Base-by-base conservation (phyloP, 2,888 invertebrate genomes). In the Calameuta pallipes region DNA sequence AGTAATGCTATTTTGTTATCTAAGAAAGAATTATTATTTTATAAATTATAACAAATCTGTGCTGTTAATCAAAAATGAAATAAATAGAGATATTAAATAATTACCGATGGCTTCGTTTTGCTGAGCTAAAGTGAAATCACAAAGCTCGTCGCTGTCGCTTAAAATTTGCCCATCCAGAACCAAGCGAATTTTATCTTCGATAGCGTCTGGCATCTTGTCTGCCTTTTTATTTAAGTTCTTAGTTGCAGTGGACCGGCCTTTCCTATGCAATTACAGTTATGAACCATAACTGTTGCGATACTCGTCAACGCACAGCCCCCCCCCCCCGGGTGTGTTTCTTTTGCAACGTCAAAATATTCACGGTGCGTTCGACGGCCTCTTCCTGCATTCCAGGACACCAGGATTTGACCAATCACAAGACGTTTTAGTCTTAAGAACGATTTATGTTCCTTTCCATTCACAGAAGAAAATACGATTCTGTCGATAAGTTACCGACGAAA, bases 51-150 rank as follows among this genome's bases (percentile, higher is more conserved):
- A 37, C 12, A 13, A 37, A 37, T 37, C 1, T 37, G 37, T 37
- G 37, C 37, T 12, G 56, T 56, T 56, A 23, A 41, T 23, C 1
- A 56, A 23, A 56, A 23, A 23, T 23, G 0, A 34, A 71, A 30
- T 6, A 70, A 70, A 33, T 30, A 23, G 30, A 71, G 15, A 31
- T 71, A 34, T 31, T 34, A 31, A 68, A 34, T 33, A 82, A 87
- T 88, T 88, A 93, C 93, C 93, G 85, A 96, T 94, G 74, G 95
- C 96, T 82, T 96, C 95, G 92, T 97, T 97, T 92, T 97, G 97
- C 89, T 97, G 96, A 78, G 95, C 95, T 77, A 97, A 93, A 13
- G 96, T 94, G 91, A 96, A 97, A 91, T 98, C 97, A 91, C 97
- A 97, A 84, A 96, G 94, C 86, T 95, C 94, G 83, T 95, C 94